Evolutionary conservation across 2,797 vertebrate species (phyloP).

Genomic region (Parotocinclus haroldoi): DNA sequence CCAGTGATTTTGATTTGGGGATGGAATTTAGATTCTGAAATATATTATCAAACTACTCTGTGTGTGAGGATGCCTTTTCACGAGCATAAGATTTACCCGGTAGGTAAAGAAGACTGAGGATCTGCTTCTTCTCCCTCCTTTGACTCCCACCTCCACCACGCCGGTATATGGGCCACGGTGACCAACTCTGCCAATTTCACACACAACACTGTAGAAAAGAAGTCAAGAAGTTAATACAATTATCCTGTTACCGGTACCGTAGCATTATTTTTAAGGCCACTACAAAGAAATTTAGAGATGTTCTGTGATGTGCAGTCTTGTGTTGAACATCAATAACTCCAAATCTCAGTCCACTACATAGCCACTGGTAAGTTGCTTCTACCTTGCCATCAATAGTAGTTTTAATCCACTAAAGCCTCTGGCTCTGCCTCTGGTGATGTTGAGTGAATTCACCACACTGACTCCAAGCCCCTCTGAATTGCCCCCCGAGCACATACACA

Average conservation of each 20-base stretch:
- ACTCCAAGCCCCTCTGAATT: constrained; percentile 30
- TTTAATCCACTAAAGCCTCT: constrained; percentile 16
- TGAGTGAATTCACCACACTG: constrained; percentile 21
- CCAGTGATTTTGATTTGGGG: too few relatives aligned
- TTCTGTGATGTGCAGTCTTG: not conserved
- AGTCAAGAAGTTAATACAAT: not conserved
- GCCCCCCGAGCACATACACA: constrained; percentile 19
- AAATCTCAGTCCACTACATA: not conserved
- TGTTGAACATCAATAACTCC: not conserved
- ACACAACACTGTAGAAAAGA: constrained; percentile 80
- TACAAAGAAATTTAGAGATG: not conserved
- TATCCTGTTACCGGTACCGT: not conserved
- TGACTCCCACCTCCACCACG: constrained; percentile 78
- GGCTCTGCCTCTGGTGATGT: constrained; percentile 12
- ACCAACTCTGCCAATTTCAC: constrained; percentile 68
- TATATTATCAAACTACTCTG: too few relatives aligned
- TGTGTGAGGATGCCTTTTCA: not conserved
- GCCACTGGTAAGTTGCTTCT: constrained; percentile 8
- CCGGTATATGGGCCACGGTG: constrained; percentile 4
- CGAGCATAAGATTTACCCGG: constrained; percentile 71
- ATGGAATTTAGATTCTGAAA: too few relatives aligned
- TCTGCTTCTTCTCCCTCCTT: constrained; percentile 73
- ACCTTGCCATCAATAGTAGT: not conserved
- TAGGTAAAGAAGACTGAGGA: constrained; percentile 78
- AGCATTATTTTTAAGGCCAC: not conserved